Evolutionary conservation across 2,113 vertebrate genomes (phyloP).

Genomic region (Podarcis cretensis): DNA sequence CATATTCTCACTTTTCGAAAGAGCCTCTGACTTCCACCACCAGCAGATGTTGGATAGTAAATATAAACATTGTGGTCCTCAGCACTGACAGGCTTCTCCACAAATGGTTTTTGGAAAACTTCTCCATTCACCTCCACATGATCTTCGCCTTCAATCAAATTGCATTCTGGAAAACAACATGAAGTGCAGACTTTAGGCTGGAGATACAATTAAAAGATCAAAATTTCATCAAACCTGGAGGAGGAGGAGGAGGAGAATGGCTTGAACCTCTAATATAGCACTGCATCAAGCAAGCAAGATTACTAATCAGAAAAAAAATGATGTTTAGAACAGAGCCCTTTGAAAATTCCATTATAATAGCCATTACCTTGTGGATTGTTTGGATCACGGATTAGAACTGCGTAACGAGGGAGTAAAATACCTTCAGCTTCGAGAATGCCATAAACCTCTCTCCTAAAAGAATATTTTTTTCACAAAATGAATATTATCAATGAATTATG

Average conservation of each 20-base stretch:
- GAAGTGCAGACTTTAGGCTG: neutral
- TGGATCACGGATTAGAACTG: conserved; percentile 88
- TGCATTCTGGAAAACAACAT: conserved; percentile 79
- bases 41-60: conserved; percentile 91
- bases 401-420: conserved; percentile 89
- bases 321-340: neutral
- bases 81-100: conserved; percentile 91
- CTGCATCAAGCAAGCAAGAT: neutral
- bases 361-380: conserved; percentile 87
- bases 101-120: conserved; percentile 91
- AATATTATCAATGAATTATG: neutral
- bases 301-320: neutral
- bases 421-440: conserved; percentile 89
- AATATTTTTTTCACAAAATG: neutral
- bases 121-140: conserved; percentile 92
- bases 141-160: conserved; percentile 90
- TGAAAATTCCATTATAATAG: conserved; percentile 18
- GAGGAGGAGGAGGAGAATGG: neutral
- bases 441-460: conserved; percentile 88
- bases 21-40: conserved; percentile 90
- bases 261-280: neutral
- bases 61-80: conserved; percentile 95
- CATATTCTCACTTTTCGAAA: conserved; percentile 84
- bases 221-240: neutral
- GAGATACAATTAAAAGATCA: neutral